Percentiles rank a stretch among this genome's conserved stretches.
These are phyloP conservation scores for Fregata magnificens DNA, from an alignment of 2,113 vertebrate species.

Conservation along the genomic window DNA sequence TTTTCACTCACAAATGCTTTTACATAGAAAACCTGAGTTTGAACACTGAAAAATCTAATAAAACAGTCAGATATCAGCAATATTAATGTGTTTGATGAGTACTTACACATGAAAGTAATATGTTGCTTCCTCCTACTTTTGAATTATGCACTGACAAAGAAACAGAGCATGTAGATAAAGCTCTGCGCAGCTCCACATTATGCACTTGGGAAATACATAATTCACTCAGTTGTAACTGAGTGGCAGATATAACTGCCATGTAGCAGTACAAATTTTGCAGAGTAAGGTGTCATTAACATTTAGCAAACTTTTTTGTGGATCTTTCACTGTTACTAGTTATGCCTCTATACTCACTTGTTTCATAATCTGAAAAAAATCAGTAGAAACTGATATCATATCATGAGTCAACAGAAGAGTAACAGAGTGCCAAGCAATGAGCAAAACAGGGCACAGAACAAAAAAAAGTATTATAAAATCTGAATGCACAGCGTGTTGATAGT, in stretches of 20 bases:
- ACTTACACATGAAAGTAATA: background rate
- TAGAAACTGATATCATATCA: background rate
- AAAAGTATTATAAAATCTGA: background rate
- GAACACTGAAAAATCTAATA: background rate
- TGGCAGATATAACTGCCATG: too few species aligned
- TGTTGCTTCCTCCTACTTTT: background rate
- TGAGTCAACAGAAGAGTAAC: background rate
- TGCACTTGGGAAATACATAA: background rate
- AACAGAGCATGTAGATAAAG: background rate
- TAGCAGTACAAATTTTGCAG: background rate
- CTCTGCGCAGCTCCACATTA: background rate
- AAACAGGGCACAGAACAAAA: background rate
- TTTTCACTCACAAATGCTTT: background rate
- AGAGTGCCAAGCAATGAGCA: background rate
- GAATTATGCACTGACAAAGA: background rate
- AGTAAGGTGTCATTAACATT: background rate
- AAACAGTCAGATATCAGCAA: background rate
- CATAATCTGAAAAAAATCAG: background rate
- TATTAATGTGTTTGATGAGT: background rate
- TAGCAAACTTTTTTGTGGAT: background rate
- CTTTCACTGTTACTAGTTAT: background rate
- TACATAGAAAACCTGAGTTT: background rate
- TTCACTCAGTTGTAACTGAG: background rate
- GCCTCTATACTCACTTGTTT: background rate
- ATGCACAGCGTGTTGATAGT: background rate